A percentile compares a stretch with the other conserved stretches of the same genome.
Evolutionary conservation across 1,140 invertebrate genomes (phyloP).

Genomic region (Platyscapa corneri): DNA sequence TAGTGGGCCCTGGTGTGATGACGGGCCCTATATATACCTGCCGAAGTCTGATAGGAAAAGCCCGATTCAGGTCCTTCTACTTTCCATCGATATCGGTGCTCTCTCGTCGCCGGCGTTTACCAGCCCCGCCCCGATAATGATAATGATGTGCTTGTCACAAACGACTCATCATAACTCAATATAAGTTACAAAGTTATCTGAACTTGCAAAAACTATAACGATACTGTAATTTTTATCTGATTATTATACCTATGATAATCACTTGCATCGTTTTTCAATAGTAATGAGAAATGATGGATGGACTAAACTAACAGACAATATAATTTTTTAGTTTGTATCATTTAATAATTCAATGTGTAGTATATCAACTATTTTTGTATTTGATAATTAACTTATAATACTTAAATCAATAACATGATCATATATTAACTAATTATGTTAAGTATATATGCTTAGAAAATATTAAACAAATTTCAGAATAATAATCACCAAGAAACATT

Average conservation of each 20-base stretch:
- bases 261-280: not conserved
- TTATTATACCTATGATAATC: not conserved
- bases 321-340: too few species aligned
- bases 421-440: too few species aligned
- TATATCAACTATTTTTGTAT: too few species aligned
- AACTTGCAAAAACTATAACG: not conserved
- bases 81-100: conserved; percentile 64
- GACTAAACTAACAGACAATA: too few species aligned
- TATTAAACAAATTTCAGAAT: too few species aligned
- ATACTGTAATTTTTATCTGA: not conserved
- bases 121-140: conserved; percentile 68
- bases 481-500: too few species aligned
- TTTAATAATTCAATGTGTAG: too few species aligned
- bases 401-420: too few species aligned
- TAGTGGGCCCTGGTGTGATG: conserved; percentile 50
- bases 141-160: conserved; percentile 57
- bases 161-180: not conserved
- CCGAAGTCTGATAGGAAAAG: conserved; percentile 68
- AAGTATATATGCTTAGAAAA: too few species aligned
- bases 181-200: not conserved
- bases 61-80: conserved; percentile 62
- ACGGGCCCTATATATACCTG: conserved; percentile 59
- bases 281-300: too few species aligned
- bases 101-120: not conserved
- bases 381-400: too few species aligned